phyloP scores from a whole-genome alignment of 2,113 vertebrate species.

The Neopipo cinnamomea region DNA sequence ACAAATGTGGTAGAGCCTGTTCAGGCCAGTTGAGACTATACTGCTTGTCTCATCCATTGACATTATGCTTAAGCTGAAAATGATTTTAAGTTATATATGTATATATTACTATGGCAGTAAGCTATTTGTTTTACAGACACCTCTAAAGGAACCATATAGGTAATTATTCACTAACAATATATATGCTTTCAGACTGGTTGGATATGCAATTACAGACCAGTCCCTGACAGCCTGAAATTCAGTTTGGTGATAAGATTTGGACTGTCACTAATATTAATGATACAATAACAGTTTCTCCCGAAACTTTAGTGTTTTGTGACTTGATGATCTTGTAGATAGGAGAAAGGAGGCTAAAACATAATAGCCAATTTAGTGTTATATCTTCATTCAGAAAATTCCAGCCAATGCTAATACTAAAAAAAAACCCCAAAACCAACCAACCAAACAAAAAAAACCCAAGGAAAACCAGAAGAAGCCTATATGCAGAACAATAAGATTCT shows the following conservation, averaged over 20 bases:
- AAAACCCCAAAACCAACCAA: too few species aligned
- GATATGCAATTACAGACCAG: not conserved
- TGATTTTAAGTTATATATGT: not conserved
- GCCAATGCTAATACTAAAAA: not conserved
- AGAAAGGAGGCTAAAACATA: not conserved
- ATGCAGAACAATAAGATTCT: not conserved
- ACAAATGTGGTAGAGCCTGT: not conserved
- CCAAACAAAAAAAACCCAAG: too few species aligned
- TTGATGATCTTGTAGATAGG: not conserved
- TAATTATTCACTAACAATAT: not conserved
- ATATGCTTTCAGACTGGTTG: not conserved
- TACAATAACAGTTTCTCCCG: not conserved
- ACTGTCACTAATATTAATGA: not conserved
- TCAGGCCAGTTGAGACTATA: not conserved
- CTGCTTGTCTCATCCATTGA: not conserved
- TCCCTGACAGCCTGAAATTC: not conserved
- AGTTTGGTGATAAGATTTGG: not conserved
- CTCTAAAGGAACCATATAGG: not conserved
- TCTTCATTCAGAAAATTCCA: not conserved
- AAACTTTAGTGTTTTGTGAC: not conserved
- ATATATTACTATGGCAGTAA: not conserved
- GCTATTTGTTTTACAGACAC: not conserved
- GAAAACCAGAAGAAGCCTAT: not conserved
- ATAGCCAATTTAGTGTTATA: not conserved
- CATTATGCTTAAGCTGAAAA: not conserved